These are phyloP conservation scores for Athalia cordata DNA, from an alignment of 2,888 invertebrate species.

Conservation along the genomic window DNA sequence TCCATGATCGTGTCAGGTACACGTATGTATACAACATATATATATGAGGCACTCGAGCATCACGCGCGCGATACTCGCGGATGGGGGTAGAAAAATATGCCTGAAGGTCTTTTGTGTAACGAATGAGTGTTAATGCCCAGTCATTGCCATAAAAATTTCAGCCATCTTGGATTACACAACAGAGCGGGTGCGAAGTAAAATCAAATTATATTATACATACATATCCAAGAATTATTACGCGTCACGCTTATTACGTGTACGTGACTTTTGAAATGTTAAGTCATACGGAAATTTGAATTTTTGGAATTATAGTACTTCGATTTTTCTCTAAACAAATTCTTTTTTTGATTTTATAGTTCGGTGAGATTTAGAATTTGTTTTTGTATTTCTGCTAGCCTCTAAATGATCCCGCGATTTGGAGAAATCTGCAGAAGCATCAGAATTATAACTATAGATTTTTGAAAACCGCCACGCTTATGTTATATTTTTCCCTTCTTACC, in stretches of 20 bases:
- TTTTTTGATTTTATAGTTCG: too few relatives aligned
- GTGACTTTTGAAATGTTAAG: too few relatives aligned
- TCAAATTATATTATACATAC: background rate
- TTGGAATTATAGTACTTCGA: too few relatives aligned
- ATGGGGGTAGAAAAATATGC: slow-evolving; percentile 28
- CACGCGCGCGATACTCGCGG: slow-evolving; percentile 19
- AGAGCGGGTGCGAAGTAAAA: background rate
- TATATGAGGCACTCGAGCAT: slow-evolving; percentile 5
- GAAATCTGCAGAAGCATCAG: too few relatives aligned
- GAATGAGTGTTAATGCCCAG: slow-evolving; percentile 20
- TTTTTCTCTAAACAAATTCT: too few relatives aligned
- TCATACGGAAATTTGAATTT: too few relatives aligned
- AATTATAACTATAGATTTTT: too few relatives aligned
- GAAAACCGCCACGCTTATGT: too few relatives aligned
- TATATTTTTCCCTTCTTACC: background rate
- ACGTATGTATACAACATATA: background rate
- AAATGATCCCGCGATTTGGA: too few relatives aligned
- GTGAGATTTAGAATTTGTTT: too few relatives aligned
- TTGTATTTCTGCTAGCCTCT: too few relatives aligned
- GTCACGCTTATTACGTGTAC: background rate
- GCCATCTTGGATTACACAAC: slow-evolving; percentile 33
- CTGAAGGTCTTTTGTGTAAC: slow-evolving; percentile 31
- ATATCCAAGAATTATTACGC: background rate
- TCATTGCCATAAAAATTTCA: background rate
- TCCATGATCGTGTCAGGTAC: background rate